Percentiles rank a stretch among this genome's conserved stretches.
phyloP scores from a whole-genome alignment of 2,888 invertebrate genomes.

The Mythimna albipuncta region DNA sequence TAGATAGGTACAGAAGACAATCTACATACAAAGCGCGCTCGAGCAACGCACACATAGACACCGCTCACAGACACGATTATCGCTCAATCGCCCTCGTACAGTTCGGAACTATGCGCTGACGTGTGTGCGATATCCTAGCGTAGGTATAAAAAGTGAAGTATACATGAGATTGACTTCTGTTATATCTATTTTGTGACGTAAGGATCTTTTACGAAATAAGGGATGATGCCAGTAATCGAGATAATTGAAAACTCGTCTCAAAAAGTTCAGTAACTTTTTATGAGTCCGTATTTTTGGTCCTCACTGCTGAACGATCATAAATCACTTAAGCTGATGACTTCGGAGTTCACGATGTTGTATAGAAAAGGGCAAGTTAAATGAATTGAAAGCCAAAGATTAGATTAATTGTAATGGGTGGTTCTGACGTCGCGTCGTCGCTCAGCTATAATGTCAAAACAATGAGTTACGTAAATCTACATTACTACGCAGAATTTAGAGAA shows the following conservation, averaged over 20 bases:
- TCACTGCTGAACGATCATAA: constrained; percentile 10
- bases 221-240: neutral
- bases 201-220: neutral
- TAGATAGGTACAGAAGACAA: too few species aligned
- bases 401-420: neutral
- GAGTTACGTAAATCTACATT: too few species aligned
- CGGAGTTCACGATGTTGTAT: constrained; percentile 10
- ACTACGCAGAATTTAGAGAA: too few species aligned
- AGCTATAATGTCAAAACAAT: neutral
- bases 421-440: neutral
- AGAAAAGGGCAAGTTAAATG: constrained; percentile 13
- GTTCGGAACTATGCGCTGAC: too few species aligned
- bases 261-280: constrained; percentile 34
- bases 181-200: too few species aligned
- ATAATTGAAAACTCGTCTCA: constrained; percentile 14
- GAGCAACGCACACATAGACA: too few species aligned
- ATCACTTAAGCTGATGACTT: constrained; percentile 33
- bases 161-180: too few species aligned
- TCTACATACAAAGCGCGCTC: too few species aligned
- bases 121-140: too few species aligned
- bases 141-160: too few species aligned
- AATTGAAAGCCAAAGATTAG: constrained; percentile 24
- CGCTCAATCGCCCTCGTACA: too few species aligned
- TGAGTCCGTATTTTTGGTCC: neutral
- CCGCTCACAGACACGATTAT: too few species aligned